Evolutionary conservation across 2,113 vertebrate genomes (phyloP).

Genomic region (Gadus chalcogrammus): DNA sequence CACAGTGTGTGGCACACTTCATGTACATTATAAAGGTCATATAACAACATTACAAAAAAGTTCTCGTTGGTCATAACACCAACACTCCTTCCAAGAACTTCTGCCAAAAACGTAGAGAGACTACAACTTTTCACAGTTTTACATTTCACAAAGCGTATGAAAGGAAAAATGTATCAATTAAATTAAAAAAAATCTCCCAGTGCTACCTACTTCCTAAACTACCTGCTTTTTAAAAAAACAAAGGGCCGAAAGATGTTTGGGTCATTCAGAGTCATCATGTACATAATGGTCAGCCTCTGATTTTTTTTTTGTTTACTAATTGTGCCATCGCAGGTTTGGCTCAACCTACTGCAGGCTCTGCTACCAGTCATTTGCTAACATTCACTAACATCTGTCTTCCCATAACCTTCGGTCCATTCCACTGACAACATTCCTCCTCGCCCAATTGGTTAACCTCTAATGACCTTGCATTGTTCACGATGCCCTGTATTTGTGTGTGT

Average conservation of each 20-base stretch:
- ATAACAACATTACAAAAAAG: too few relatives aligned
- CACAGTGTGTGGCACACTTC: too few relatives aligned
- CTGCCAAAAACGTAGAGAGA: too few relatives aligned
- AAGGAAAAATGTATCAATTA: too few relatives aligned
- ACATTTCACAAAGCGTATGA: too few relatives aligned
- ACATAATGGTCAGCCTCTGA: background rate
- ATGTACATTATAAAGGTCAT: too few relatives aligned
- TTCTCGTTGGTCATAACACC: too few relatives aligned
- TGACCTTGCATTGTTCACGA: slow-evolving; percentile 20
- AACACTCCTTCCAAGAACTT: too few relatives aligned
- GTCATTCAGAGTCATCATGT: background rate
- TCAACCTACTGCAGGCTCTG: background rate
- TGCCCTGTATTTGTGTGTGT: background rate
- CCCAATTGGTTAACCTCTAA: slow-evolving; percentile 18
- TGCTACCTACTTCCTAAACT: too few relatives aligned
- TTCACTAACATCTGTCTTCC: background rate
- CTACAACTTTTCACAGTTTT: too few relatives aligned
- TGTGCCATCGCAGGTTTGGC: background rate
- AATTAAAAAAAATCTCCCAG: too few relatives aligned
- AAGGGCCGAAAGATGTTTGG: background rate
- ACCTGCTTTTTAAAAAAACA: background rate
- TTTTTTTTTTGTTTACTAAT: background rate
- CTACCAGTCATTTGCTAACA: slow-evolving; percentile 6
- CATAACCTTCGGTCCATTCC: slow-evolving; percentile 11
- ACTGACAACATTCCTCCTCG: slow-evolving; percentile 7